Evolutionary conservation across 2,113 vertebrate genomes (phyloP).

Genomic region (Trematocara macrostoma): DNA sequence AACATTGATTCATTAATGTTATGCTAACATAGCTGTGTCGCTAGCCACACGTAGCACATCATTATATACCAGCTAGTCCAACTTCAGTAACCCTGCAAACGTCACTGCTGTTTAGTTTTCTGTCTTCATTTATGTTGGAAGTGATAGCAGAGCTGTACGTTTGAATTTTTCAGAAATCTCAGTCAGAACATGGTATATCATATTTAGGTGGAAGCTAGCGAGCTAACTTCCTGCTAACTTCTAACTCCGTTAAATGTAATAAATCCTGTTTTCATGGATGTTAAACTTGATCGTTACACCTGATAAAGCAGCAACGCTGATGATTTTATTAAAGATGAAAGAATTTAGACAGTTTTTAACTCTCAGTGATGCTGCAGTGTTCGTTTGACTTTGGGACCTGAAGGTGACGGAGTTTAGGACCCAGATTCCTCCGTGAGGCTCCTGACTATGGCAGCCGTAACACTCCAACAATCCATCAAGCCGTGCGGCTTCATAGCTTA

Average conservation of each 20-base stretch:
- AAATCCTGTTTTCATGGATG: fast-evolving
- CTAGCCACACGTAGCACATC: neutral
- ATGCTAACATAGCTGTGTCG: neutral
- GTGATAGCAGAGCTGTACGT: too few species aligned
- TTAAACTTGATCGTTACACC: fast-evolving
- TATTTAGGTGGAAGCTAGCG: neutral
- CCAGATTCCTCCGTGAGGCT: fast-evolving
- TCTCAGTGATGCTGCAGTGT: fast-evolving
- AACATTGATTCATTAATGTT: too few species aligned
- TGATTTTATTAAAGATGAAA: fast-evolving
- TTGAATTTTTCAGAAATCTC: neutral
- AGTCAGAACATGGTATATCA: neutral
- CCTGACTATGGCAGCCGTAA: fast-evolving
- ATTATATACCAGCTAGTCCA: fast-evolving
- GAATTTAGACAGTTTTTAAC: neutral
- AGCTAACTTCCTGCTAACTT: neutral
- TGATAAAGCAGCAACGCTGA: fast-evolving
- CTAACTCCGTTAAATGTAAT: fast-evolving
- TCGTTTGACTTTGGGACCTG: neutral
- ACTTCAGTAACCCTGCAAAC: too few species aligned
- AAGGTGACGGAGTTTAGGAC: fast-evolving
- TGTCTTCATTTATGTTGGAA: too few species aligned
- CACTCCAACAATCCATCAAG: neutral
- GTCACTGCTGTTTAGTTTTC: too few species aligned
- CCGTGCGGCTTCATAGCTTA: too few species aligned